Evolutionary conservation across 2,113 vertebrate species (phyloP).

Genomic region (Electrona antarctica): DNA sequence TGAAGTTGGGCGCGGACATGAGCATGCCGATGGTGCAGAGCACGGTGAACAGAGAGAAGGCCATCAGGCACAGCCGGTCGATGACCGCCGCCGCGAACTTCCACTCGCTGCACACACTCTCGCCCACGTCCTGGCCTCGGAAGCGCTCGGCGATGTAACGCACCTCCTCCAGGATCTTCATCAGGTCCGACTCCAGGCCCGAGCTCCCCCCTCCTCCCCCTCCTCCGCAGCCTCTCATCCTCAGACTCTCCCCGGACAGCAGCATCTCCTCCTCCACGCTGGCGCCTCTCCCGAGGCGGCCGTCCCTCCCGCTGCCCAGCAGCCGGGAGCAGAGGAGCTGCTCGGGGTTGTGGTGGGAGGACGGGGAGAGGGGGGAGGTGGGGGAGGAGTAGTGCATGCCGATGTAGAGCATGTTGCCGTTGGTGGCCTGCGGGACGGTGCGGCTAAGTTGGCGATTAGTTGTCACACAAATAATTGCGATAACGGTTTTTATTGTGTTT

Average conservation of each 20-base stretch:
- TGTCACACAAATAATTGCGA: no score
- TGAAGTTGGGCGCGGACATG: conserved; percentile 92
- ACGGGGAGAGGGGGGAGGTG: conserved; percentile 4
- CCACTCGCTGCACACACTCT: conserved; percentile 86
- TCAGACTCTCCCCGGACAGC: conserved; percentile 68
- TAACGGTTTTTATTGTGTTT: no score
- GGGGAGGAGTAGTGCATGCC: conserved; percentile 82
- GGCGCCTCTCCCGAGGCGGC: conserved; percentile 69
- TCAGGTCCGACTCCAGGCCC: conserved; percentile 74
- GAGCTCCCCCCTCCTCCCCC: conserved; percentile 57
- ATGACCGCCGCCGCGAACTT: conserved; percentile 93
- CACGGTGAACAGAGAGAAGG: conserved; percentile 90
- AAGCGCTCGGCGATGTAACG: conserved; percentile 87
- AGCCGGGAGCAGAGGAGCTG: conserved; percentile 84
- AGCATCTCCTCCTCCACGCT: conserved; percentile 80
- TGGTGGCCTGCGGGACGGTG: conserved; percentile 69
- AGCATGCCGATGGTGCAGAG: conserved; percentile 92
- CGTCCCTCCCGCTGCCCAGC: conserved; percentile 73
- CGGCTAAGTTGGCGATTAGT: conserved; percentile 17
- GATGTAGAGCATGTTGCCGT: conserved; percentile 84
- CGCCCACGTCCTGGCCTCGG: conserved; percentile 85
- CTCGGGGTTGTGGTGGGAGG: conserved; percentile 77
- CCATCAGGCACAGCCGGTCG: conserved; percentile 90
- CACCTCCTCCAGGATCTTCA: conserved; percentile 88
- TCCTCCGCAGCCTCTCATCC: conserved; percentile 65